These are phyloP conservation scores for Nasonia oneida DNA, from an alignment of 2,888 invertebrate genomes.

Conservation along the genomic window DNA sequence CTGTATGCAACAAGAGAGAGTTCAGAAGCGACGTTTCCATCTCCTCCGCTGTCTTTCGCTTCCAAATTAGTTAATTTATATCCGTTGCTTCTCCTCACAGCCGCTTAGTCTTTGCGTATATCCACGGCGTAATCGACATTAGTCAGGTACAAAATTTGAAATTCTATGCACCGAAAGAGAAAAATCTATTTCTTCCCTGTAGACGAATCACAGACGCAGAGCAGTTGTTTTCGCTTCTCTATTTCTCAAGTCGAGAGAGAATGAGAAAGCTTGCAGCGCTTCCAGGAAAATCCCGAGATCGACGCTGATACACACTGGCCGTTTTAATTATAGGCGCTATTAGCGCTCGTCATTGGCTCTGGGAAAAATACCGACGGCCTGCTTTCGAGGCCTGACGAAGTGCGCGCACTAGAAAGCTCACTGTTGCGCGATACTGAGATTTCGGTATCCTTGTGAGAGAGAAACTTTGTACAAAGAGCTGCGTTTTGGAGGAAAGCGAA, in stretches of 20 bases:
- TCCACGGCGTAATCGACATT: background rate
- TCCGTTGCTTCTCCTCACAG: background rate
- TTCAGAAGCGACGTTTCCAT: slow-evolving; percentile 40
- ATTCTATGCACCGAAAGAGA: background rate
- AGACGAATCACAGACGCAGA: background rate
- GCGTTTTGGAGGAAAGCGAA: background rate
- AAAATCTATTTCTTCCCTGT: background rate
- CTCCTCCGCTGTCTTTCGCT: background rate
- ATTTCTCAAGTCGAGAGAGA: background rate
- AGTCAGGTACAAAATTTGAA: background rate
- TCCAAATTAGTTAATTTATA: slow-evolving; percentile 35
- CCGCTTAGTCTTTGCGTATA: background rate
- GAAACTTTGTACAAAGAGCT: background rate
- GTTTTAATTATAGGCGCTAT: slow-evolving; percentile 57
- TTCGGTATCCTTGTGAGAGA: background rate
- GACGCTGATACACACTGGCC: slow-evolving; percentile 33
- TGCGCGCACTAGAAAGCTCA: background rate
- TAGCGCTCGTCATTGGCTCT: background rate
- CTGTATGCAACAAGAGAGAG: slow-evolving; percentile 37
- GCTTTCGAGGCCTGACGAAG: background rate
- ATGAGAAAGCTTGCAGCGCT: background rate
- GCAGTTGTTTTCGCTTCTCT: background rate
- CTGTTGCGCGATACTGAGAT: too few species aligned
- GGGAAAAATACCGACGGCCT: background rate
- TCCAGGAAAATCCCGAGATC: slow-evolving; percentile 18